Conservation (phyloP, 2,113 vertebrate genomes). For the Actinemys pallida region DNA sequence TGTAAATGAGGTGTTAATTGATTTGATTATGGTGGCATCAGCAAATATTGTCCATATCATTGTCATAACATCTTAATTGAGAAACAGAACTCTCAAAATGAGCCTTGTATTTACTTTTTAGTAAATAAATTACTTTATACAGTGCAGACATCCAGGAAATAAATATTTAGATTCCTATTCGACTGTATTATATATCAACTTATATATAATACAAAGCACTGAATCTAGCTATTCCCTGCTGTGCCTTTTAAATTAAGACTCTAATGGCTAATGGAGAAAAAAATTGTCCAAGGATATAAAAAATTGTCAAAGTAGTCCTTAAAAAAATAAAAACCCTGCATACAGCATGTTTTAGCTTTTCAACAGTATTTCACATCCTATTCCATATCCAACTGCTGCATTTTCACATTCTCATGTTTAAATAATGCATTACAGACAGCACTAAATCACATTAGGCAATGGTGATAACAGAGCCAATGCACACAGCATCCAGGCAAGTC, state of each 20-base stretch:
- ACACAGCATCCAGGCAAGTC: not conserved
- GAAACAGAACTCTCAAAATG: not conserved
- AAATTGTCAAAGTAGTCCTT: not conserved
- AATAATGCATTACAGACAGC: not conserved
- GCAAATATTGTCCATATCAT: not conserved
- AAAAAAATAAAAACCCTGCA: not conserved
- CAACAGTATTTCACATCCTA: conserved; percentile 53
- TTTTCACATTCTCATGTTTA: conserved; percentile 43
- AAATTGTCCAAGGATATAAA: not conserved
- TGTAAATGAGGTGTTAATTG: conserved; percentile 37
- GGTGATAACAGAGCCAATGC: conserved; percentile 10
- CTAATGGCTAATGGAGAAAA: not conserved
- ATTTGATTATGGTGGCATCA: conserved; percentile 30
- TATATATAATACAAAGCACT: not conserved
- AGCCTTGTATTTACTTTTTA: conserved; percentile 5
- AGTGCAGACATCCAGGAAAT: conserved; percentile 13
- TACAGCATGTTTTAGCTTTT: conserved; percentile 52
- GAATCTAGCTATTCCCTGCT: not conserved
- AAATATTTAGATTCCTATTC: conserved; percentile 3
- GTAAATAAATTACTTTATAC: conserved; percentile 1
- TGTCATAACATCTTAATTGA: not conserved
- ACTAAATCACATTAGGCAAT: conserved; percentile 51
- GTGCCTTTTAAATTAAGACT: conserved; percentile 20
- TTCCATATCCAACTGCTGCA: conserved; percentile 40
- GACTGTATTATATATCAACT: not conserved